Percentiles rank a stretch among this genome's conserved stretches.
Evolutionary conservation across 2,888 invertebrate species (phyloP).

Genomic region (Caenorhabditis sp.): DNA sequence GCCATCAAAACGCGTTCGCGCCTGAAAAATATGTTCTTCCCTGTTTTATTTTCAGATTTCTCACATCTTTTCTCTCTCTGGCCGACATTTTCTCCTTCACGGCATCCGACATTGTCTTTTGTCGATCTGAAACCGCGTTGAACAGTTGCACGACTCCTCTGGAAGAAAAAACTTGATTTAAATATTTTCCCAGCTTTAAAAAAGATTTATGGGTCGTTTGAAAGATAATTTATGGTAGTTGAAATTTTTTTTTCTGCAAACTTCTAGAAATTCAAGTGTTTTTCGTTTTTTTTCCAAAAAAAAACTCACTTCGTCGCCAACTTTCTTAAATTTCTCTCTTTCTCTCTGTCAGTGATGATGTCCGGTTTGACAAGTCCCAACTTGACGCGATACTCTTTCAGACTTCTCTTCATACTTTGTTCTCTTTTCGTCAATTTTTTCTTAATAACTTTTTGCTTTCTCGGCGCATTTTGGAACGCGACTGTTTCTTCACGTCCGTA

Average conservation of each 20-base stretch:
- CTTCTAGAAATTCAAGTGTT: too few species aligned
- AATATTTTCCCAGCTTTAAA: neutral
- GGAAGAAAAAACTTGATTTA: too few species aligned
- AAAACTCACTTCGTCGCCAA: conserved; percentile 61
- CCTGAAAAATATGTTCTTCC: neutral
- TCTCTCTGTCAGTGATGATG: conserved; percentile 58
- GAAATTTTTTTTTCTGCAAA: too few species aligned
- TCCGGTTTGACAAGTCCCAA: conserved; percentile 56
- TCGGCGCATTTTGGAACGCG: conserved; percentile 22
- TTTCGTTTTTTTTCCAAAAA: neutral
- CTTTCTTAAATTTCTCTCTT: conserved; percentile 55
- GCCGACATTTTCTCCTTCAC: conserved; percentile 41
- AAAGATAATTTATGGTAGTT: neutral
- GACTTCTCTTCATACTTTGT: conserved; percentile 33
- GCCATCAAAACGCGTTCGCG: conserved; percentile 27
- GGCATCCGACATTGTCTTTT: conserved; percentile 47
- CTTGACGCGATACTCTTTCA: conserved; percentile 29
- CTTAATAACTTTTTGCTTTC: conserved; percentile 23
- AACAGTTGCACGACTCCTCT: conserved; percentile 68
- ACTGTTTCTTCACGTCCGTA: conserved; percentile 18
- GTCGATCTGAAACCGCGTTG: conserved; percentile 67
- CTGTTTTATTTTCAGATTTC: conserved; percentile 4
- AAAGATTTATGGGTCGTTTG: neutral
- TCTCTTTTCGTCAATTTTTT: conserved; percentile 40
- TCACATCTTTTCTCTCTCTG: conserved; percentile 18